Evolutionary conservation across 2,797 vertebrate genomes (phyloP).

Genomic region (Rhinichthys osculus): DNA sequence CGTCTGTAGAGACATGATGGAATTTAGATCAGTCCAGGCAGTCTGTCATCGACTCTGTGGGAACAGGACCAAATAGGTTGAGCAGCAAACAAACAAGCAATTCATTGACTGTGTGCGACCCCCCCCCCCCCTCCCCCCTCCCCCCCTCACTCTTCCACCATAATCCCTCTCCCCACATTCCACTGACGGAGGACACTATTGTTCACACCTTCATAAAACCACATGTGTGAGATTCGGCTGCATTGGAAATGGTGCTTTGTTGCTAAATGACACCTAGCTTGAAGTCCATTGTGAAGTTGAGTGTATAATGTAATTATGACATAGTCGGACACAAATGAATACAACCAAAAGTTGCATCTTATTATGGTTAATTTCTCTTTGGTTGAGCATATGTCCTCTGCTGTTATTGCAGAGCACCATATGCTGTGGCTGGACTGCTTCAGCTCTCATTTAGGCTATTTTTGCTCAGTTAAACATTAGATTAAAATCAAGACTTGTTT

Average conservation of each 20-base stretch:
- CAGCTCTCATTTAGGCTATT: constrained; percentile 48
- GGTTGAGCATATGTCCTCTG: constrained; percentile 44
- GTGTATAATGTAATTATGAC: constrained; percentile 51
- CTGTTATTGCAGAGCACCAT: constrained; percentile 56
- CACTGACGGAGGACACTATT: constrained; percentile 30
- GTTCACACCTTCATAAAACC: constrained; percentile 48
- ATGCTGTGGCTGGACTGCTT: constrained; percentile 47
- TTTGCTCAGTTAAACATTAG: constrained; percentile 47
- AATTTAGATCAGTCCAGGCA: constrained; percentile 71
- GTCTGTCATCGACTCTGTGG: constrained; percentile 66
- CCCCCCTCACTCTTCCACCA: neutral
- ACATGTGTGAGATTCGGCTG: constrained; percentile 17
- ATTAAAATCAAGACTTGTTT: constrained; percentile 45
- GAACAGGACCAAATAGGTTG: constrained; percentile 72
- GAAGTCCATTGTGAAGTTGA: constrained; percentile 42
- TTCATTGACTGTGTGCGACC: constrained; percentile 52
- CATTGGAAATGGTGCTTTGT: neutral
- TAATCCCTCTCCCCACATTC: constrained; percentile 48
- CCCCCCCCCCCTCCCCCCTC: neutral
- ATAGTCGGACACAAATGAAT: constrained; percentile 54
- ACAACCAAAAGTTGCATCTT: constrained; percentile 50
- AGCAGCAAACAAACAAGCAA: constrained; percentile 66
- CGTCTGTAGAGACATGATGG: constrained; percentile 69
- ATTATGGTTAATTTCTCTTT: constrained; percentile 53
- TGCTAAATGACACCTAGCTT: constrained; percentile 28